Percentiles rank a stretch among this genome's conserved stretches.
Evolutionary conservation across 1,140 invertebrate genomes (phyloP).

Genomic region (Megathymus violae): DNA sequence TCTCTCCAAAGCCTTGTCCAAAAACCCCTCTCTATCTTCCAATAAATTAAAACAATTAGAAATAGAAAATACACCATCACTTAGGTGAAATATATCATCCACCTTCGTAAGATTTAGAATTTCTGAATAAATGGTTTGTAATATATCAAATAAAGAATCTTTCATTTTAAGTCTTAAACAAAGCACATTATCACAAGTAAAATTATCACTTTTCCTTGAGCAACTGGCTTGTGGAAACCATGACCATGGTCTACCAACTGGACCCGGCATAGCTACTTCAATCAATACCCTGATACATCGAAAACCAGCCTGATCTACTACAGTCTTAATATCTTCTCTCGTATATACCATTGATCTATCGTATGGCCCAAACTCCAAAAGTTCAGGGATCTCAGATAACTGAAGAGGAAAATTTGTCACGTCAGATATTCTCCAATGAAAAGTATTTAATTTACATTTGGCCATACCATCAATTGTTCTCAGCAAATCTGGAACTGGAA

Average conservation of each 20-base stretch:
- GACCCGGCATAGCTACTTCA: slow-evolving; percentile 91
- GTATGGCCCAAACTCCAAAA: slow-evolving; percentile 90
- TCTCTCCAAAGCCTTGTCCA: slow-evolving; percentile 84
- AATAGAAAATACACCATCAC: slow-evolving; percentile 87
- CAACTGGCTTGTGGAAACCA: slow-evolving; percentile 89
- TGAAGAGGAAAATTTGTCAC: slow-evolving; percentile 91
- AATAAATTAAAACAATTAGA: slow-evolving; percentile 86
- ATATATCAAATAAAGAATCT: slow-evolving; percentile 85
- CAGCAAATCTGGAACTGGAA: slow-evolving; percentile 87
- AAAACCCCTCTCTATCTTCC: slow-evolving; percentile 86
- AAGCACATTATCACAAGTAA: slow-evolving; percentile 87
- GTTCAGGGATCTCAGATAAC: slow-evolving; percentile 86
- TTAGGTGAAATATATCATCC: slow-evolving; percentile 87
- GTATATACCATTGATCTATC: slow-evolving; percentile 87
- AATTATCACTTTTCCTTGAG: slow-evolving; percentile 86
- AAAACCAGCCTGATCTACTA: slow-evolving; percentile 87
- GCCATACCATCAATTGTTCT: slow-evolving; percentile 90
- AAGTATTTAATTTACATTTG: slow-evolving; percentile 90
- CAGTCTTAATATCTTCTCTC: slow-evolving; percentile 85
- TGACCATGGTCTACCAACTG: slow-evolving; percentile 89
- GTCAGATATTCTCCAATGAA: slow-evolving; percentile 93
- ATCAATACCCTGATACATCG: slow-evolving; percentile 88
- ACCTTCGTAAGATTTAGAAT: slow-evolving; percentile 84
- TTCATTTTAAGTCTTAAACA: slow-evolving; percentile 87
- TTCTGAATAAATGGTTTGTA: slow-evolving; percentile 84